Base-by-base conservation (phyloP, 2,113 vertebrate genomes). In the Rhynchopsitta pachyrhyncha region DNA sequence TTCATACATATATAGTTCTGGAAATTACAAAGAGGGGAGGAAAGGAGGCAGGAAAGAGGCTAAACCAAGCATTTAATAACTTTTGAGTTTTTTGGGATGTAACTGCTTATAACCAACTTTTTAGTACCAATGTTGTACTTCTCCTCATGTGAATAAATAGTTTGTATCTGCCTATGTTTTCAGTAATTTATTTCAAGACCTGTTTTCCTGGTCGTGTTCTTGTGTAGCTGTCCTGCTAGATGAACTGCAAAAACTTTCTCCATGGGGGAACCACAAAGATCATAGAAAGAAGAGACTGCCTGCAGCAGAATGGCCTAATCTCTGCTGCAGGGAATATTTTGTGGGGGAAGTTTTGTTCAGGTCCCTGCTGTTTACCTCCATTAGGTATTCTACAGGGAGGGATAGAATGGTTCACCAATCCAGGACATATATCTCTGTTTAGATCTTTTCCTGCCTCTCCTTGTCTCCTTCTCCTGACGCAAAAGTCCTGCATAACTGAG, bases 1-100 rank as follows among this genome's bases (percentile, higher is more conserved):
- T 67, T 63, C 0, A 0, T 29, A 44, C 13, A 6, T 15, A 5
- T 33, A 52, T 9, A 37, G 14, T 14, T 68, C 55, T 49, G 19
- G 46, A 67, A 78, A 28, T 37, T 53, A 37, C 8, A 52, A 78
- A 2, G 5, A 1, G 6, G 29, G 11, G 20, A 55, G 27, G 17
- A 71, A 68, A 44, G 31, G 10, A 92, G 19, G 6, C 4, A 27
- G 13, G 5, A 9, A 55, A 62, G 33, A 18, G 47, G 35, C 29
- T 83, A 70, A 74, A 86, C 31, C 15, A 62, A 89, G 2, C 5
- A 37, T 37, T 53, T 62, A 62, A 25, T 46, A 13, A 27, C 33
- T 84, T 84, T 88, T 47, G 7, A 46, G 12, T 17, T n/a, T 8
- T 70, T 90, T 59, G 28, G 33, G 9, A 33, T 28, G 11, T 69